Base-by-base conservation (phyloP, 2,888 invertebrate genomes). In the Apamea monoglypha region DNA sequence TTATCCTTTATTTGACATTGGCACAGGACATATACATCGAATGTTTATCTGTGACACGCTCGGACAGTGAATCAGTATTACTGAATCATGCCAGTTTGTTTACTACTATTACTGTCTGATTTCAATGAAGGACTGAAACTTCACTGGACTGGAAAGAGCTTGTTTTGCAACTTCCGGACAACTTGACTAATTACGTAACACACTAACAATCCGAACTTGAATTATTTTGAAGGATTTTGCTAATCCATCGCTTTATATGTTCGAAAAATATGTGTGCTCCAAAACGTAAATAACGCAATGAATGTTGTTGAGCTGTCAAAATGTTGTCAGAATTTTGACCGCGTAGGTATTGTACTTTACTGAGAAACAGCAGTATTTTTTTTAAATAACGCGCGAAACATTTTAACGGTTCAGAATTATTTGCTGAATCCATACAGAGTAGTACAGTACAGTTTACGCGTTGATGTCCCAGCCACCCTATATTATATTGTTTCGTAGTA, bases 1-100 rank as follows among this genome's bases (percentile, higher is more conserved):
- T 82, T 50, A 78, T 83, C 78, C 83, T 87, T 61, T 74, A 78
- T 44, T 83, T 79, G 80, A 84, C 87, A 71, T 85, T 79, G 76
- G 80, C 25, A 21, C 80, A 76, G 84, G 73, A 87, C 75, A 70
- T 66, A n/a, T 69, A 82, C 74, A 68, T 69, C 14, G 36, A n/a
- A 21, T 73, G 75, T 71, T 83, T 85, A 87, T 87, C 67, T 36
- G 29, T 32, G 67, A 36, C 75, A 63, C 67, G 64, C 21, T 25
- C 44, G 16, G 8, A 47, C 67, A 18, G 50, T 87, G 84, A 87
- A 56, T 84, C 87, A 84, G 61, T 40, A 64, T 64, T 40, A 71
- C 64, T 71, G 71, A 71, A 66, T 71, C 71, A 66, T 40, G 36
- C n/a, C 12, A 12, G 36, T 14, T 63, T 66, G 36, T 66, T 71